phyloP scores from a whole-genome alignment of 2,797 vertebrate genomes.

The Pseudochirops cupreus region DNA sequence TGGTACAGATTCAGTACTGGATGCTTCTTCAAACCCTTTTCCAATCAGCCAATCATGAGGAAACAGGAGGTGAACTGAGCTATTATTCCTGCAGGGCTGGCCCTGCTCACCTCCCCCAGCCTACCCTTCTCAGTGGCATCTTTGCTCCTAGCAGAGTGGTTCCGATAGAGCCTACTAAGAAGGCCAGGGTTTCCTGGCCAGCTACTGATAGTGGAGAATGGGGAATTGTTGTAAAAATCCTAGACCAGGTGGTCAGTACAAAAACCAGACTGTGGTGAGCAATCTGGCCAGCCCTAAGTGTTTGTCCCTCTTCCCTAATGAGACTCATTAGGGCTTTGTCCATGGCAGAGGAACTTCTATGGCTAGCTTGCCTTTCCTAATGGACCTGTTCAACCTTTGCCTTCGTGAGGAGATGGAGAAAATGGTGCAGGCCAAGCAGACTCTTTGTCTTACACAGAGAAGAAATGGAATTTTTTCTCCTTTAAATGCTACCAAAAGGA shows the following conservation, averaged over 20 bases:
- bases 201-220: conserved; percentile 19
- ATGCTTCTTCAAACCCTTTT: conserved; percentile 48
- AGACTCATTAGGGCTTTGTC: conserved; percentile 39
- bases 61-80: conserved; percentile 48
- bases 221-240: conserved; percentile 50
- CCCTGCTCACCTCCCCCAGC: conserved; percentile 15
- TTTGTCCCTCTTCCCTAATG: conserved; percentile 42
- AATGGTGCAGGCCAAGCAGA: conserved; percentile 4
- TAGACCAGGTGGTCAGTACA: conserved; percentile 46
- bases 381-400: background rate
- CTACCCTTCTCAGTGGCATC: conserved; percentile 16
- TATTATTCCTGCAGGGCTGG: background rate
- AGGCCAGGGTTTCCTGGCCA: conserved; percentile 26
- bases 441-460: conserved; percentile 33
- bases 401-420: conserved; percentile 32
- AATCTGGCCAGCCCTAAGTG: conserved; percentile 49
- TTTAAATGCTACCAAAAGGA: conserved; percentile 40
- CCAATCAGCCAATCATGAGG: conserved; percentile 20
- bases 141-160: conserved; percentile 22
- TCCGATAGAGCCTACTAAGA: conserved; percentile 32
- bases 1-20: background rate
- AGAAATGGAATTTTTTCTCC: background rate
- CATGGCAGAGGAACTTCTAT: conserved; percentile 34
- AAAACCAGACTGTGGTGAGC: conserved; percentile 46
- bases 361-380: conserved; percentile 25